Evolutionary conservation across 2,113 vertebrate genomes (phyloP).

Genomic region (Oxygymnocypris stewartii): DNA sequence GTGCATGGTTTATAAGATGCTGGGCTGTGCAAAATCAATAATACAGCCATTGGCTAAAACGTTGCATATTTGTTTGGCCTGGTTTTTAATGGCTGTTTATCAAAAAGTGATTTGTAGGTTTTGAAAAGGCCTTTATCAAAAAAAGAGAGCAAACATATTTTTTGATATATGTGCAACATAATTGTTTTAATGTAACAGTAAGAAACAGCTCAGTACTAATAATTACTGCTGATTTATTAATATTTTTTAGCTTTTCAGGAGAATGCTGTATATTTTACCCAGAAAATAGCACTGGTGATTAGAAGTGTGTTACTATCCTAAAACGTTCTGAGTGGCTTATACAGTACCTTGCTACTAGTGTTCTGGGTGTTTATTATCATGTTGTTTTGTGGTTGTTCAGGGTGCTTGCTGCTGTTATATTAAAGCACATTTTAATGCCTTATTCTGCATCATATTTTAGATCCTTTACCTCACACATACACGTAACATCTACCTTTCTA

Average conservation of each 20-base stretch:
- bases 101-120: background rate
- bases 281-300: background rate
- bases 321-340: background rate
- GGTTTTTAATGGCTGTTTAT: background rate
- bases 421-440: too few relatives aligned
- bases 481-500: too few relatives aligned
- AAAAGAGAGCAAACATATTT: background rate
- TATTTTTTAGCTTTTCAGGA: background rate
- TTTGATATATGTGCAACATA: background rate
- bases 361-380: background rate
- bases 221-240: background rate
- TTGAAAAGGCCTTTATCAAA: background rate
- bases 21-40: constrained; percentile 15
- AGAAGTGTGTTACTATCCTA: background rate
- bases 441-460: too few relatives aligned
- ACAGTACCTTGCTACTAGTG: background rate
- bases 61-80: background rate
- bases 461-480: too few relatives aligned
- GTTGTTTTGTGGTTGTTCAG: background rate
- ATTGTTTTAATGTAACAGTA: background rate
- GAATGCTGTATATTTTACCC: background rate
- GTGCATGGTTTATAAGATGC: constrained; percentile 1
- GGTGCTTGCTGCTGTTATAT: too few relatives aligned
- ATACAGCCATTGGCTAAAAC: constrained; percentile 4
- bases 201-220: background rate